These are phyloP conservation scores for Gymnoscelis rufifasciata DNA, from an alignment of 2,888 invertebrate genomes.

Conservation along the genomic window DNA sequence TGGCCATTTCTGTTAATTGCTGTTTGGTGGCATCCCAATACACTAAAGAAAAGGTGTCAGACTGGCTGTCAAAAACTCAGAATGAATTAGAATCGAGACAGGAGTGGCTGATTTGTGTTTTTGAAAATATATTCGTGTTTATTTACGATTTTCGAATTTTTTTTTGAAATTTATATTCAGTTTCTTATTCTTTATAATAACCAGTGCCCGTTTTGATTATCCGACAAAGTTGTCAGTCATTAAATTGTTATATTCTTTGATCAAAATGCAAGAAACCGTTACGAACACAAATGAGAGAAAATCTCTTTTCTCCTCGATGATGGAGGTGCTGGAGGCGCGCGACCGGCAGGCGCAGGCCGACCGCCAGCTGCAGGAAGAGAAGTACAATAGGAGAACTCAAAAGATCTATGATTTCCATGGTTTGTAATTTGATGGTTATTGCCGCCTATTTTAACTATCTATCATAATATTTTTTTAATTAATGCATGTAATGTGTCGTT, in stretches of 20 bases:
- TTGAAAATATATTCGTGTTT: slow-evolving; percentile 50
- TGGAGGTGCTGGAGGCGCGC: slow-evolving; percentile 63
- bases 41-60: not conserved
- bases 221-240: slow-evolving; percentile 5
- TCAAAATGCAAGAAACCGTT: slow-evolving; percentile 75
- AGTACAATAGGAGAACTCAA: slow-evolving; percentile 64
- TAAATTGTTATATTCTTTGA: slow-evolving; percentile 30
- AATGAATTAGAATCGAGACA: slow-evolving; percentile 10
- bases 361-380: slow-evolving; percentile 65
- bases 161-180: slow-evolving; percentile 1
- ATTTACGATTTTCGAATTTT: slow-evolving; percentile 27
- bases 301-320: slow-evolving; percentile 66
- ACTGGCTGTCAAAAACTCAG: slow-evolving; percentile 33
- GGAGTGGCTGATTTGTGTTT: slow-evolving; percentile 45
- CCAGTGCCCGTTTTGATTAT: not conserved
- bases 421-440: slow-evolving; percentile 31
- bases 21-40: not conserved
- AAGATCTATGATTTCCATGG: slow-evolving; percentile 72
- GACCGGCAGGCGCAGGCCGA: slow-evolving; percentile 61
- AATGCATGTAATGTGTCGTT: slow-evolving; percentile 7
- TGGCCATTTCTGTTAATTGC: too few species aligned
- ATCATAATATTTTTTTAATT: too few species aligned
- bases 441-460: slow-evolving; percentile 13
- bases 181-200: slow-evolving; percentile 1
- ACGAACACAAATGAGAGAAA: slow-evolving; percentile 64